Conservation (phyloP, 2,113 vertebrate species). For the Jacana jacana region DNA sequence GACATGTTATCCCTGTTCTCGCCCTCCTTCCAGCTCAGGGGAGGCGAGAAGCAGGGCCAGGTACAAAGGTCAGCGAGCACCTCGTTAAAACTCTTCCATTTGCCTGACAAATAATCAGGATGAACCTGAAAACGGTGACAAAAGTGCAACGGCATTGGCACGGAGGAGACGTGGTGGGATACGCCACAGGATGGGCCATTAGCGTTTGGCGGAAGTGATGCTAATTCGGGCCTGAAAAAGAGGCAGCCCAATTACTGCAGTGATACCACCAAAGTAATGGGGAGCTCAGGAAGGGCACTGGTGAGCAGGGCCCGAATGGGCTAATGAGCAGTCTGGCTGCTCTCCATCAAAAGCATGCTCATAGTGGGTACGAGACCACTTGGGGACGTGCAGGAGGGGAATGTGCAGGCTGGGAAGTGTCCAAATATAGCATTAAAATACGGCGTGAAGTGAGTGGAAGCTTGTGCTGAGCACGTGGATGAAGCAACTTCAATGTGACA, state of each 20-base stretch:
- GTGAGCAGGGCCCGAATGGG: neutral
- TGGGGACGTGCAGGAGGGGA: neutral
- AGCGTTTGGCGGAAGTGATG: neutral
- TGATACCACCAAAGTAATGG: neutral
- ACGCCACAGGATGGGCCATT: neutral
- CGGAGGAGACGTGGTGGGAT: neutral
- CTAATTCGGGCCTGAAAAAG: neutral
- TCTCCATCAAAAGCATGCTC: neutral
- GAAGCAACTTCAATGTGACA: neutral
- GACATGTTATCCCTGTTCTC: neutral
- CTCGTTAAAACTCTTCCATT: neutral
- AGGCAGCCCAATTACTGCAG: neutral
- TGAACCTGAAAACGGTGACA: accelerated
- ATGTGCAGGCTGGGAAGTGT: neutral
- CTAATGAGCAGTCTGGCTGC: neutral
- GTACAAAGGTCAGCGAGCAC: accelerated
- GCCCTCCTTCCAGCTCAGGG: too few relatives aligned
- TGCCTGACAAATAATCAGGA: neutral
- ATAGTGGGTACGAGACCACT: neutral
- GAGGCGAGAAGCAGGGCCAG: neutral
- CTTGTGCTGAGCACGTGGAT: neutral
- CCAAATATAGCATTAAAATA: neutral
- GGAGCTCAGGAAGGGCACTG: neutral
- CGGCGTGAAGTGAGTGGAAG: neutral
- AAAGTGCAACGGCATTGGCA: neutral